Evolutionary conservation across 2,797 vertebrate genomes (phyloP), one percentile per base, ranked within the genome.

Genomic region (Pelobates cultripes): DNA sequence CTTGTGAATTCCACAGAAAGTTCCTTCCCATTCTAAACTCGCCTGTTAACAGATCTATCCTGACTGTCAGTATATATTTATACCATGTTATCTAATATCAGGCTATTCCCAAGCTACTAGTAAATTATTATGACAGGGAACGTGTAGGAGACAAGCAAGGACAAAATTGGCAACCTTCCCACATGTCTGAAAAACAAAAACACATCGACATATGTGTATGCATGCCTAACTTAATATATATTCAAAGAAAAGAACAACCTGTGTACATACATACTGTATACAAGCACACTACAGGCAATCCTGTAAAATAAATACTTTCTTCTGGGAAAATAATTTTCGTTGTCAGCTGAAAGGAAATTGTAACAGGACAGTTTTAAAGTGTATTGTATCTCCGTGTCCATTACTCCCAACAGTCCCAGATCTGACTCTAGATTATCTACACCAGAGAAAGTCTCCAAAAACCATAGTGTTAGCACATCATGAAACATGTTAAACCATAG

Each of bases 1-100:
- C 42, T 80, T 80, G 79, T 74, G 71, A 80, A 80, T 80, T 80
- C 71, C 70, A 61, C 4, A 40, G 70, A 57, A 75, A 60, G 13
- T 60, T 64, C 79, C 51, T 55, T 69, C 64, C 60, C 43, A 55
- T 73, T 57, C 70, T 43, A 43, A 6, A 64, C 2, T 9, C 3
- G 61, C 41, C 13, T 14, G 41, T 43, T 68, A 68, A 43, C 41
- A 43, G 40, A 68, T 68, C 66, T 68, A 14, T 43, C 42, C 8
- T 68, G 12, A 12, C 12, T 43, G 40, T 7, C 42, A 13, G 17
- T 5, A 13, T 9, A 17, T 75, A 80, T 80, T 75, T 75, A 80
- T 74, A 80, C 55, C 64, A 40, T 47, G 9, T 70, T 75, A 74
- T 60, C 51, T 75, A 69, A 42, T 75, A 43, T 51, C 70, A 17